Percentiles rank a stretch among this genome's conserved stretches.
Evolutionary conservation across 2,888 invertebrate species (phyloP).

Genomic region (Harpalus rufipes): DNA sequence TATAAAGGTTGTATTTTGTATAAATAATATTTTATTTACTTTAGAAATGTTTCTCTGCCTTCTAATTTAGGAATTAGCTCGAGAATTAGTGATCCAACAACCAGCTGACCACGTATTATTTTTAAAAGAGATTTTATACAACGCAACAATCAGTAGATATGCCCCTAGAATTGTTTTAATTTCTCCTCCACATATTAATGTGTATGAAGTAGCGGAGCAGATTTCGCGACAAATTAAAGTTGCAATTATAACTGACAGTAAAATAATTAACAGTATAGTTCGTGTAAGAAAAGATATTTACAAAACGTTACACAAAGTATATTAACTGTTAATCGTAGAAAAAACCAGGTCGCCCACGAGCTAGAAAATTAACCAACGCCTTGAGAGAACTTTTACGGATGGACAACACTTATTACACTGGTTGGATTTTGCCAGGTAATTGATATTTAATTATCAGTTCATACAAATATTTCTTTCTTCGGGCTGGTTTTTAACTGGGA

Average conservation of each 20-base stretch:
- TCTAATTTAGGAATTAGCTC: slow-evolving; percentile 79
- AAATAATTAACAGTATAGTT: slow-evolving; percentile 59
- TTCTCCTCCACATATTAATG: slow-evolving; percentile 78
- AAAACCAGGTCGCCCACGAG: slow-evolving; percentile 20
- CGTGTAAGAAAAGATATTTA: background rate
- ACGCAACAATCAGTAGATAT: slow-evolving; percentile 78
- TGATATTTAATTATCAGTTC: background rate
- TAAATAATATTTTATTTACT: slow-evolving; percentile 56
- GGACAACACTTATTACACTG: slow-evolving; percentile 61
- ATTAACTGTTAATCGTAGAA: slow-evolving; percentile 8
- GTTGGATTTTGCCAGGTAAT: slow-evolving; percentile 68
- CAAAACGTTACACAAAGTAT: background rate
- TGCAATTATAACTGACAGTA: slow-evolving; percentile 72
- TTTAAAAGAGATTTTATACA: slow-evolving; percentile 80
- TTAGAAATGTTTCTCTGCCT: slow-evolving; percentile 35
- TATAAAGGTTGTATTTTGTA: slow-evolving; percentile 58
- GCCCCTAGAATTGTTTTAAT: slow-evolving; percentile 80
- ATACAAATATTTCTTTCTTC: too few species aligned
- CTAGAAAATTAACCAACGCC: slow-evolving; percentile 14
- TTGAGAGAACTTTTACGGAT: slow-evolving; percentile 27
- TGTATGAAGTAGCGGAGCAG: slow-evolving; percentile 73
- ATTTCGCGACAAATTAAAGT: slow-evolving; percentile 73
- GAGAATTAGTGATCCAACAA: slow-evolving; percentile 80
- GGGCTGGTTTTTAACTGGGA: too few species aligned
- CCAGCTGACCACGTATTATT: slow-evolving; percentile 83